Conservation (phyloP, 2,888 invertebrate genomes). For the Subacronicta megacephala region DNA sequence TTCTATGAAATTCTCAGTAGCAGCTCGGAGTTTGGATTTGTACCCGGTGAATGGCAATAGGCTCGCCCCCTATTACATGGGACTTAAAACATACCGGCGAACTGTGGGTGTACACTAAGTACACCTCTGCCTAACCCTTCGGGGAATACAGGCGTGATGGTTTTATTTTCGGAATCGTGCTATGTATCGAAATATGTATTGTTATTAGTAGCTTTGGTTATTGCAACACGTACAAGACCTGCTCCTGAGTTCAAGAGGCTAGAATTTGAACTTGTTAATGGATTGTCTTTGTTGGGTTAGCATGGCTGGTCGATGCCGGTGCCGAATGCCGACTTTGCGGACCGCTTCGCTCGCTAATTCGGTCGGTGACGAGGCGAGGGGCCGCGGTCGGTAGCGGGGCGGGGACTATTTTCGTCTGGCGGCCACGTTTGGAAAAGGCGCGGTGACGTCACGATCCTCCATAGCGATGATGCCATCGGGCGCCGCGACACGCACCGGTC, state of each 20-base stretch:
- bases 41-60: too few relatives aligned
- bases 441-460: constrained; percentile 87
- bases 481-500: constrained; percentile 84
- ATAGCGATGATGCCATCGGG: constrained; percentile 88
- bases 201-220: not conserved
- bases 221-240: constrained; percentile 3
- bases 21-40: too few relatives aligned
- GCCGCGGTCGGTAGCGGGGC: constrained; percentile 79
- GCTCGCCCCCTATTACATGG: too few relatives aligned
- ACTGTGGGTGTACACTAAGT: too few relatives aligned
- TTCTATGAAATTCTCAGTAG: too few relatives aligned
- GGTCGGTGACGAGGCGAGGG: constrained; percentile 85
- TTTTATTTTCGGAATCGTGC: not conserved
- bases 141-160: too few relatives aligned
- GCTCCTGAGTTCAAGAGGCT: constrained; percentile 23
- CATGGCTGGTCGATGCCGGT: constrained; percentile 63
- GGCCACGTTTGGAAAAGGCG: constrained; percentile 89
- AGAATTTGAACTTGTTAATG: constrained; percentile 53
- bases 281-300: constrained; percentile 51
- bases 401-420: constrained; percentile 89
- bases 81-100: too few relatives aligned
- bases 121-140: too few relatives aligned
- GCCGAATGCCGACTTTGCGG: constrained; percentile 65
- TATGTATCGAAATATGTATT: not conserved
- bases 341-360: constrained; percentile 80